phyloP scores from a whole-genome alignment of 2,797 vertebrate genomes.

The Poeciliopsis turneri region DNA sequence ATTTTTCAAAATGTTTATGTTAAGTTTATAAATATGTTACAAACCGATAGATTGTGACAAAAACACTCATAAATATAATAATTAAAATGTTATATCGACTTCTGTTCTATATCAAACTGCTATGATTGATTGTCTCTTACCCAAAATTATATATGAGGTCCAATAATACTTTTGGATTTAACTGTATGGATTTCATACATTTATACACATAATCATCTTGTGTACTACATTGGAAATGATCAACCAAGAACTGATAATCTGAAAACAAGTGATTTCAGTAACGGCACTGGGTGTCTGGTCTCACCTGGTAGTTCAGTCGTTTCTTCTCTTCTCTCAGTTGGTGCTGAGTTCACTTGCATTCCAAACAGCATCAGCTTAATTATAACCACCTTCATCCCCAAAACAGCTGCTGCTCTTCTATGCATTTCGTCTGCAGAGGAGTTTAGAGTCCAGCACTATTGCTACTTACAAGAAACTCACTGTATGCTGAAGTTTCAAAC shows the following conservation, averaged over 20 bases:
- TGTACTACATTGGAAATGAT: background rate
- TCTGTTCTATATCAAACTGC: background rate
- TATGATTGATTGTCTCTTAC: background rate
- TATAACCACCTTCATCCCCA: slow-evolving; percentile 14
- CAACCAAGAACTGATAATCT: background rate
- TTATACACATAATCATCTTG: background rate
- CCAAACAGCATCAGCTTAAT: slow-evolving; percentile 32
- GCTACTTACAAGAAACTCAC: background rate
- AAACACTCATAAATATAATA: background rate
- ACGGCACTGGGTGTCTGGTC: background rate
- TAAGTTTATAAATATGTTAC: background rate
- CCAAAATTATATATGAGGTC: background rate
- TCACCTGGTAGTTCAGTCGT: background rate
- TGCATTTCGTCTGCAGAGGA: slow-evolving; percentile 30
- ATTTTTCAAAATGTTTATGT: background rate
- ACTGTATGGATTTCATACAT: background rate
- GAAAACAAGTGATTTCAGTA: background rate
- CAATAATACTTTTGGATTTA: background rate
- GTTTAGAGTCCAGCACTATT: background rate
- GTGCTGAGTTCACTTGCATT: slow-evolving; percentile 37
- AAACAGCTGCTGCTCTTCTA: background rate
- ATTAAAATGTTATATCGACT: background rate
- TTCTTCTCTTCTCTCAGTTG: slow-evolving; percentile 58
- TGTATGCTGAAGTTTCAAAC: background rate
- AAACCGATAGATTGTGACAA: background rate